Evolutionary conservation across 2,113 vertebrate genomes (phyloP), one percentile per base, ranked within the genome.

Genomic region (Edolisoma coerulescens): DNA sequence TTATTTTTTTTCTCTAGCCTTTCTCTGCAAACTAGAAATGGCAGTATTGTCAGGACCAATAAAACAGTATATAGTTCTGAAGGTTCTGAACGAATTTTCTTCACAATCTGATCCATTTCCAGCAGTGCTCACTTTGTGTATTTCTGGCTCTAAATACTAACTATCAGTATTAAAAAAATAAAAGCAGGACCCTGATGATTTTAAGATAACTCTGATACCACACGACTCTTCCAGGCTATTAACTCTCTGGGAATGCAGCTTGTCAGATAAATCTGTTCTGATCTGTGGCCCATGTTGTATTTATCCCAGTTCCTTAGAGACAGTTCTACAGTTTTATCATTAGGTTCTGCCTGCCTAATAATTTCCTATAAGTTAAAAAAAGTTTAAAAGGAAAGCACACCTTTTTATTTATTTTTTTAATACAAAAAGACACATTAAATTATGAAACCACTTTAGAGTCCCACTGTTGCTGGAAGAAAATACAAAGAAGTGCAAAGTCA

Each of bases 161-260:
- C 65, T 75, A 73, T 60, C 39, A 71, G 3, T 44, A 30, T 41
- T 57, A 87, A 96, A 90, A 57, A 91, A 92, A 86, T 88, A 71
- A 83, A 85, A 91, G 13, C 22, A 76, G 44, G 35, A 59, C 35
- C 28, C n/a, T 39, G 47, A 53, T 33, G 2, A 28, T 80, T 84
- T 67, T 41, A 41, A 85, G 84, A 80, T 35, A 68, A 45, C 12
- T 85, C 39, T 78, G 44, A 61, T n/a, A 45, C 4, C 27, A 49
- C 16, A 7, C 23, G 80, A 14, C 7, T 30, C 54, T 89, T 70
- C 41, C 53, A 82, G 63, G 19, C 9, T 91, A 12, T 80, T 60
- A 45, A 42, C 12, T n/a, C 11, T 35, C 17, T 30, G 44, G 27
- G 30, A 84, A 57, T 57, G 63, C 7, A 89, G 8, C 21, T 76